Conservation (phyloP, 2,797 vertebrate genomes). For the Glyptemys insculpta region DNA sequence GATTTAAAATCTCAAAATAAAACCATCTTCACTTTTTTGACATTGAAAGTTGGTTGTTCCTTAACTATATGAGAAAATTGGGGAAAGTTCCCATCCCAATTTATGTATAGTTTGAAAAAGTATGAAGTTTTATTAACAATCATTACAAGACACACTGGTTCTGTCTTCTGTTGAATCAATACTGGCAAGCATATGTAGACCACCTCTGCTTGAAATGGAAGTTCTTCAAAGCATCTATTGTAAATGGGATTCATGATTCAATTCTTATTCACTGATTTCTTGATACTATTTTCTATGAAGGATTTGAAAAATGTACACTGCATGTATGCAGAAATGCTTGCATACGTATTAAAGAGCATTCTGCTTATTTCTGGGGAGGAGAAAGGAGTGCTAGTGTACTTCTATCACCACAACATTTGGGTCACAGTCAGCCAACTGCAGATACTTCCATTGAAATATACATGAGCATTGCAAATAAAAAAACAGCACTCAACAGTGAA, state of each 20-base stretch:
- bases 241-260: not conserved
- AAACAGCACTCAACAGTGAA: not conserved
- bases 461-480: not conserved
- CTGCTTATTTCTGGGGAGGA: not conserved
- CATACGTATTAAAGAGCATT: not conserved
- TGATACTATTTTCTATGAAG: not conserved
- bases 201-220: not conserved
- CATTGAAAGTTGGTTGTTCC: not conserved
- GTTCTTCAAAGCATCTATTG: not conserved
- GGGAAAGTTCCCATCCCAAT: not conserved
- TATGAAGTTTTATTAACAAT: not conserved
- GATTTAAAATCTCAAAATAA: conserved; percentile 16
- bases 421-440: not conserved
- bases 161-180: not conserved
- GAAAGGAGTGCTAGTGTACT: not conserved
- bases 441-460: not conserved
- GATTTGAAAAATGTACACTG: not conserved
- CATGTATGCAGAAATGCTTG: not conserved
- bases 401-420: not conserved
- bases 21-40: not conserved
- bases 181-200: not conserved
- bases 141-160: not conserved
- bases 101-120: conserved; percentile 7
- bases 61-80: not conserved
- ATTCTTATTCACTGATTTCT: not conserved